Conservation (phyloP, 1,140 invertebrate genomes). For the Trachymyrmex cornetzi region DNA sequence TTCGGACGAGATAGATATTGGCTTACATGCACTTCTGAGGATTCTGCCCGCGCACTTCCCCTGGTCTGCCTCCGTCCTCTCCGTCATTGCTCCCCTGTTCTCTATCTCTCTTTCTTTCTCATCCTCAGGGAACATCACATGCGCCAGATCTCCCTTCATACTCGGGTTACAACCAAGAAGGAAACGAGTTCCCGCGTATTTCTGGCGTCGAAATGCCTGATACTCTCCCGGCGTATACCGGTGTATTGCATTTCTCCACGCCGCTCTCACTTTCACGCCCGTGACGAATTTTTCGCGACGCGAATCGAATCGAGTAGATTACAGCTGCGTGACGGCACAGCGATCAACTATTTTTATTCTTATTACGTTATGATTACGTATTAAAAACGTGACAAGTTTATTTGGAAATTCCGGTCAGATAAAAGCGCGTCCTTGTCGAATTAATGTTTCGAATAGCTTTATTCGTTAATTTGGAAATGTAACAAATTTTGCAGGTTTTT, state of each 20-base stretch:
- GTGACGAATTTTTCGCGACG: conserved; percentile 27
- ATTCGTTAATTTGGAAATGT: neutral
- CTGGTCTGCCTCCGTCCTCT: conserved; percentile 27
- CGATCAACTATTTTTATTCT: conserved; percentile 3
- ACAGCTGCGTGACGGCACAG: neutral
- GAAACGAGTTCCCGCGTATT: conserved; percentile 61
- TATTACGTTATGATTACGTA: conserved; percentile 9
- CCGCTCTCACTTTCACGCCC: conserved; percentile 11
- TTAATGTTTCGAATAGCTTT: neutral
- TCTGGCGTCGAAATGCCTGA: conserved; percentile 58
- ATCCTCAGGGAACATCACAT: conserved; percentile 23
- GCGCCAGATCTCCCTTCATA: conserved; percentile 73
- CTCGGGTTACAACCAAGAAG: conserved; percentile 74
- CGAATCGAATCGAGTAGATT: conserved; percentile 28
- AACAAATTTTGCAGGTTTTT: neutral
- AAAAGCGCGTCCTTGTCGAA: neutral
- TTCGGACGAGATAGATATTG: conserved; percentile 79
- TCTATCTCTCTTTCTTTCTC: conserved; percentile 33
- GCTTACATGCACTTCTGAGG: conserved; percentile 77
- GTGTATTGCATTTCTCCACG: conserved; percentile 18
- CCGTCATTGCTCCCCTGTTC: conserved; percentile 37
- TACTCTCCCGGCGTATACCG: conserved; percentile 14
- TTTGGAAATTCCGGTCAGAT: neutral
- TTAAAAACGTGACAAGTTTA: conserved; percentile 3
- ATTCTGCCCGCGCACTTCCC: conserved; percentile 49